Base-by-base conservation (phyloP, 2,797 vertebrate species). In the Micrastur ruficollis region DNA sequence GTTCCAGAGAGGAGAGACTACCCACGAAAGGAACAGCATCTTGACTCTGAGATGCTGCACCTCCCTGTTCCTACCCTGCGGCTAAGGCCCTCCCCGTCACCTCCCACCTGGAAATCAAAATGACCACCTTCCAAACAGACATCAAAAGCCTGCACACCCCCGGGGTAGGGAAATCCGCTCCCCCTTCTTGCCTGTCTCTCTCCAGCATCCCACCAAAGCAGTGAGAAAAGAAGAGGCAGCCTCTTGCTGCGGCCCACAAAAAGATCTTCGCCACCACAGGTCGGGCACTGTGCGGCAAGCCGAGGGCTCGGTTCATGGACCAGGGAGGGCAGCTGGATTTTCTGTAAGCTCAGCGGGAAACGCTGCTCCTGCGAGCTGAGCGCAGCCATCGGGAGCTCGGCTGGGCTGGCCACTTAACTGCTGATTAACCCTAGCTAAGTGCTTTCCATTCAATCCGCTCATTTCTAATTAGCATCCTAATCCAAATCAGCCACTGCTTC, bases 391-490 rank as follows among this genome's bases (percentile, higher is more conserved):
- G 2, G 81, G 90, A 94, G 52, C 68, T 93, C 7, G 36, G 82
- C 75, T 84, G 79, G 91, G 72, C 91, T 81, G 78, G 86, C 75
- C 90, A 86, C 89, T 97, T 97, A 96, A 87, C 94, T 93, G 82
- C 87, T 97, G 90, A 97, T 97, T 97, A 97, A 97, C 95, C 91
- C 81, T 84, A 82, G 72, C 90, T 96, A 97, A 97, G 53, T 89
- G 90, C 82, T 97, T 93, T 94, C 89, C 13, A 1, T 72, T 93
- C 82, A 88, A 78, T 93, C 89, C 11, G 36, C 89, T 97, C 82
- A 86, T 95, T 97, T 95, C 81, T 95, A 95, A 97, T 97, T 97
- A 97, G 93, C 92, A 92, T 93, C 89, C 87, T 96, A 97, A 97
- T 92, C 81, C 93, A 96, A 97, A 97, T 96, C 94, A 98, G 86